Conservation (phyloP, 2,113 vertebrate species). For the Eulacestoma nigropectus region DNA sequence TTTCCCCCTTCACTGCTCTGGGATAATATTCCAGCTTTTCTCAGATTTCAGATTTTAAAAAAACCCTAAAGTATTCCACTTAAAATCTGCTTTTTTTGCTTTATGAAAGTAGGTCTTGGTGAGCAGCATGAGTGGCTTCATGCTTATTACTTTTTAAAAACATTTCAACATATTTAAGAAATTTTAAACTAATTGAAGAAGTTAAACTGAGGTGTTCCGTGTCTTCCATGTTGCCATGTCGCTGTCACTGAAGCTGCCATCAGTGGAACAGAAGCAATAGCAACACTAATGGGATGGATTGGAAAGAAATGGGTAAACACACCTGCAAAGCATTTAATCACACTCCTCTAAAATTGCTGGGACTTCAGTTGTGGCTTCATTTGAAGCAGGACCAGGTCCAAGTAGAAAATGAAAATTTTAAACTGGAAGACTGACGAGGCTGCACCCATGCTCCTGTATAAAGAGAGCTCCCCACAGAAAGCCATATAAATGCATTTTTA, state of each 20-base stretch:
- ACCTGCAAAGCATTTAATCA: background rate
- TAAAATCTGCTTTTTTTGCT: background rate
- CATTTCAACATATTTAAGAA: background rate
- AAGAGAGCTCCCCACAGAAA: background rate
- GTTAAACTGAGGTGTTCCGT: background rate
- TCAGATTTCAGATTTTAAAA: background rate
- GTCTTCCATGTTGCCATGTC: background rate
- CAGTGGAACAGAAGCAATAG: background rate
- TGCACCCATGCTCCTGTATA: background rate
- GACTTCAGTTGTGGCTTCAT: background rate
- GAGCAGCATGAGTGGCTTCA: background rate
- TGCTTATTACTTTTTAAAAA: background rate
- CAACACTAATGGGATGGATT: background rate
- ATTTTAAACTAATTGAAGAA: background rate
- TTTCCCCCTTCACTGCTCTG: background rate
- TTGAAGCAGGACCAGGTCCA: background rate
- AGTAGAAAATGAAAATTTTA: background rate
- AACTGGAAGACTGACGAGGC: background rate
- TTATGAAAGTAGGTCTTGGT: background rate
- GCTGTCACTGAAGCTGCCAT: background rate
- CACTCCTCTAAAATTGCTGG: background rate
- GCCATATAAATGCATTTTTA: background rate
- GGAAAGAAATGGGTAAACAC: background rate
- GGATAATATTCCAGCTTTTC: background rate
- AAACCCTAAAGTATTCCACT: background rate